A percentile compares a stretch with the other conserved stretches of the same genome.
phyloP scores from a whole-genome alignment of 2,113 vertebrate species.

The Brachionichthys hirsutus region DNA sequence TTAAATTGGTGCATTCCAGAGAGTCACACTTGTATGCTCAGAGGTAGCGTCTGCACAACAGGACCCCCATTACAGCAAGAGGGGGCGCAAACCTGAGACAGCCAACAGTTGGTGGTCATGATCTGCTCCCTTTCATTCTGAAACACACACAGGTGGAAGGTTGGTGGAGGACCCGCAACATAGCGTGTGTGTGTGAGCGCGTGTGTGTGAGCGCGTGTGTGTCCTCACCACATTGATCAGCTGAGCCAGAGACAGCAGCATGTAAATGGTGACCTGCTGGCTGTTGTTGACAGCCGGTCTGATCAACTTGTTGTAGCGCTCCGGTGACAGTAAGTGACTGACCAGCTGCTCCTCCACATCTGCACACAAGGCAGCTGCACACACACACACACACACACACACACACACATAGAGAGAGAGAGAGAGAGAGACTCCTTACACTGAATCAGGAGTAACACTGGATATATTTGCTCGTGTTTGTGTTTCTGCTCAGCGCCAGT shows the following conservation, averaged over 20 bases:
- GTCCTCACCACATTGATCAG: conserved; percentile 81
- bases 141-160: conserved; percentile 41
- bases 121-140: conserved; percentile 85
- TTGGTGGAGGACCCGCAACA: not conserved
- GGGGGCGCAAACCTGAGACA: conserved; percentile 72
- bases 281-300: conserved; percentile 80
- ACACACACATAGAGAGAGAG: not conserved
- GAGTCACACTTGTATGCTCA: too few relatives aligned
- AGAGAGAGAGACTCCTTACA: too few relatives aligned
- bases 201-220: conserved; percentile 1
- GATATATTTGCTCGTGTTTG: not conserved
- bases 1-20: not conserved
- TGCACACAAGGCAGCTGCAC: conserved; percentile 65
- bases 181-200: conserved; percentile 2
- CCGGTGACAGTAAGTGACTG: conserved; percentile 74
- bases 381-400: conserved; percentile 12
- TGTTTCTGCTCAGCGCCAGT: too few relatives aligned
- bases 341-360: conserved; percentile 79
- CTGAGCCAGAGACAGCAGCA: conserved; percentile 81
- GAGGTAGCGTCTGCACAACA: too few relatives aligned
- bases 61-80: not conserved
- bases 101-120: conserved; percentile 84
- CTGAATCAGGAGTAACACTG: too few relatives aligned
- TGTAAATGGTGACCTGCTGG: conserved; percentile 80
- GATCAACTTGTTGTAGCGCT: conserved; percentile 82